Base-by-base conservation (phyloP, 2,797 vertebrate genomes). In the Pampus argenteus region DNA sequence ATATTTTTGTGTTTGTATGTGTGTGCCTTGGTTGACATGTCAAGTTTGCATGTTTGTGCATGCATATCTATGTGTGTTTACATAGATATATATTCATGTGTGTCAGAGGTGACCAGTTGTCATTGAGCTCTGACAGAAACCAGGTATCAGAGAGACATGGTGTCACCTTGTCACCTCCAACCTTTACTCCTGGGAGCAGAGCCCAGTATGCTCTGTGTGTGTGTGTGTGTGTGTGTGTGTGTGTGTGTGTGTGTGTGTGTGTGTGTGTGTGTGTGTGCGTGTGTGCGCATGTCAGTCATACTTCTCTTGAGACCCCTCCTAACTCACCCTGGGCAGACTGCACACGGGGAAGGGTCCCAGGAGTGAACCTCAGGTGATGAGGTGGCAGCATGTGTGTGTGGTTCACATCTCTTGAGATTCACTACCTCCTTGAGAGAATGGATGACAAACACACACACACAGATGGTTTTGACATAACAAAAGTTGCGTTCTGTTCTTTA, bases 151-250 rank as follows among this genome's bases (percentile, higher is more conserved):
- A 79, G 75, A 83, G 85, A 85, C 68, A 71, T 54, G 59, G 80
- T 82, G 76, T 88, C 90, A 92, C 86, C 75, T 81, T 88, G 85
- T 89, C 90, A 90, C 79, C 73, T 86, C 73, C 80, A 77, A 79
- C 71, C 76, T 69, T 81, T 81, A 62, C 76, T 78, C 70, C 48
- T 54, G 77, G 74, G 82, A 74, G n/a, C 26, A 71, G 82, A 74
- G n/a, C 26, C 10, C 1, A 1, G 13, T n/a, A n/a, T n/a, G n/a
- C n/a, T n/a, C n/a, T n/a, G n/a, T n/a, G 29, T 42, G 66, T 66
- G 58, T 61, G 52, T 63, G 49, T 48, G 31, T 48, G 18, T 42
- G n/a, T 56, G 51, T 44, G 54, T 60, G 57, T 70, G 61, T 66
- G 50, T 31, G 71, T 60, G 40, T 50, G 47, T 44, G 49, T 51